Percentiles rank a stretch among this genome's conserved stretches.
phyloP scores from a whole-genome alignment of 2,888 invertebrate genomes.

The Teleogryllus oceanicus region DNA sequence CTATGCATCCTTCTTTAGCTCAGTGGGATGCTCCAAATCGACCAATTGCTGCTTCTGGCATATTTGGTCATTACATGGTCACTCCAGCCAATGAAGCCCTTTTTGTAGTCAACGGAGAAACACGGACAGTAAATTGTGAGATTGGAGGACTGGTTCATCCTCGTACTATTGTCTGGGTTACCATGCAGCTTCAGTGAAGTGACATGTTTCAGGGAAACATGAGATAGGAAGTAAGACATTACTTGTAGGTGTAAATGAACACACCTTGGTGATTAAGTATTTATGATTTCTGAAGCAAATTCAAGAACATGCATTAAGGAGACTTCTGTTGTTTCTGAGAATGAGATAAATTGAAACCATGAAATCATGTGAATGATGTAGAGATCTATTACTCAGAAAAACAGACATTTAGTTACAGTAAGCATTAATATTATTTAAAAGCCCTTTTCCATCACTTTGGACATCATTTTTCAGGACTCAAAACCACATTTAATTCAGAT shows the following conservation, averaged over 20 bases:
- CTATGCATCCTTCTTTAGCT: slow-evolving; percentile 54
- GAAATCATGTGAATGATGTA: not conserved
- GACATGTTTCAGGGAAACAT: not conserved
- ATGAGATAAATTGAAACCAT: not conserved
- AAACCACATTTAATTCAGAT: not conserved
- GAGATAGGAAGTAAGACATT: slow-evolving; percentile 12
- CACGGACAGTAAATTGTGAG: slow-evolving; percentile 70
- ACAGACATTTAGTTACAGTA: not conserved
- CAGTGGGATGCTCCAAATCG: slow-evolving; percentile 65
- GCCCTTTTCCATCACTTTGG: too few relatives aligned
- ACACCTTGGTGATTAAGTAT: not conserved
- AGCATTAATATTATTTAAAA: too few relatives aligned
- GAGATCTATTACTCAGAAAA: not conserved
- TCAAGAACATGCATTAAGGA: not conserved
- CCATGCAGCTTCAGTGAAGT: slow-evolving; percentile 55
- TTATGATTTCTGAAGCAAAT: not conserved
- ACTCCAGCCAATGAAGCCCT: slow-evolving; percentile 67
- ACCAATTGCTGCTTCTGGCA: slow-evolving; percentile 64
- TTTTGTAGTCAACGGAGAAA: slow-evolving; percentile 67
- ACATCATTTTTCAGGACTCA: too few relatives aligned
- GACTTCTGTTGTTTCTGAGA: not conserved
- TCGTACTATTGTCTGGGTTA: slow-evolving; percentile 63
- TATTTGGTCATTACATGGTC: slow-evolving; percentile 70
- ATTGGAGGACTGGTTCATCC: slow-evolving; percentile 66
- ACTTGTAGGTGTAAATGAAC: not conserved